Evolutionary conservation across 2,888 invertebrate genomes (phyloP).

Genomic region (Apeira syringaria): DNA sequence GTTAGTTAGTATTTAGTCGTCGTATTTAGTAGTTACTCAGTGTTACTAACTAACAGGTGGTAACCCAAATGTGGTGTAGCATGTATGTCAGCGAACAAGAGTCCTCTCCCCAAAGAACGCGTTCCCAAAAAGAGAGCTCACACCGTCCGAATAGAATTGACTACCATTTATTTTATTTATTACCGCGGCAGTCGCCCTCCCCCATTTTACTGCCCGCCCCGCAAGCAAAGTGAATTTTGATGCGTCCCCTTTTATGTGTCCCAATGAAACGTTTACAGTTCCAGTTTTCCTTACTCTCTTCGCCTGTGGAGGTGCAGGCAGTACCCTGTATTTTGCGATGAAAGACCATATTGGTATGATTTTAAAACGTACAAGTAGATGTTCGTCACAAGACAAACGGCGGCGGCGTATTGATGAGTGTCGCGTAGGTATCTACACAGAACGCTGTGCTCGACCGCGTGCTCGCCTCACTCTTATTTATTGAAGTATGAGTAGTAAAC

Average conservation of each 20-base stretch:
- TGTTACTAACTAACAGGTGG: too few relatives aligned
- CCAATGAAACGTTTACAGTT: constrained; percentile 61
- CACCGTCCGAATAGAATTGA: constrained; percentile 31
- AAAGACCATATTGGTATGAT: neutral
- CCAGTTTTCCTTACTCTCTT: constrained; percentile 28
- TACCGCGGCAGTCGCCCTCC: constrained; percentile 37
- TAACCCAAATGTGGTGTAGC: too few relatives aligned
- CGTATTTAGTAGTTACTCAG: too few relatives aligned
- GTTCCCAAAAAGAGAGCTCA: neutral
- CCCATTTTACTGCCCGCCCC: constrained; percentile 56
- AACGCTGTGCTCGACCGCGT: too few relatives aligned
- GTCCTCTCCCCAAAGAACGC: neutral
- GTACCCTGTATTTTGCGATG: constrained; percentile 3
- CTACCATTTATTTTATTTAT: constrained; percentile 37
- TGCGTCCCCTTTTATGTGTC: constrained; percentile 63
- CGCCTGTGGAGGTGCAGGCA: constrained; percentile 20
- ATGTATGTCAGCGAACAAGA: neutral
- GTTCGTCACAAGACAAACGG: too few relatives aligned
- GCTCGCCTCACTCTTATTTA: too few relatives aligned
- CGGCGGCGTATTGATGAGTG: too few relatives aligned
- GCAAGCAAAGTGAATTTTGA: constrained; percentile 76
- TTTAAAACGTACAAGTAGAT: too few relatives aligned
- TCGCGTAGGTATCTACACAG: too few relatives aligned
- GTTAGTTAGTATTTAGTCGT: too few relatives aligned
- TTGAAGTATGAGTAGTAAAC: too few relatives aligned